Evolutionary conservation across 2,888 invertebrate genomes (phyloP).

Genomic region (Lepidocyrtinus sp.): DNA sequence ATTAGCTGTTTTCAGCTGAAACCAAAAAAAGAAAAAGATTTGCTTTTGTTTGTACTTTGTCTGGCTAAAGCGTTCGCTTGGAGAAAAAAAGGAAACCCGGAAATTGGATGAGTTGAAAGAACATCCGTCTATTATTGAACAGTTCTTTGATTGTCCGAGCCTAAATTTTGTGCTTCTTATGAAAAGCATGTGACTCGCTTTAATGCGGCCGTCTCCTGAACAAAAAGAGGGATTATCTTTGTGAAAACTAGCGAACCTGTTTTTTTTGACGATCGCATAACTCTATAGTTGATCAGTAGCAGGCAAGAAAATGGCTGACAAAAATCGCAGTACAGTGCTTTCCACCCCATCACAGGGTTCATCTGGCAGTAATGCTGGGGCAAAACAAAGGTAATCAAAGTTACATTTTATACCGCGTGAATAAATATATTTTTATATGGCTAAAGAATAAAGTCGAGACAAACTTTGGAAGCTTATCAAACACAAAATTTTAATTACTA

Average conservation of each 20-base stretch:
- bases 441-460: neutral
- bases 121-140: conserved; percentile 20
- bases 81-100: neutral
- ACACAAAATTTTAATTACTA: neutral
- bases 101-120: conserved; percentile 10
- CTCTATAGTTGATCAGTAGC: neutral
- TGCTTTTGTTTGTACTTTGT: neutral
- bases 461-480: neutral
- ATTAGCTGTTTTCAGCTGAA: conserved; percentile 2
- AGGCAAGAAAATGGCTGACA: conserved; percentile 42
- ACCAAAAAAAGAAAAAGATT: conserved; percentile 4
- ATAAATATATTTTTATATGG: neutral
- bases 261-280: neutral
- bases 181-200: conserved; percentile 8
- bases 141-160: conserved; percentile 10
- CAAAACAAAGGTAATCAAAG: conserved; percentile 12
- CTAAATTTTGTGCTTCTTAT: conserved; percentile 1
- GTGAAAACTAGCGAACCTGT: neutral
- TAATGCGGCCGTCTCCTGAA: neutral
- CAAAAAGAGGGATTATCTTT: neutral
- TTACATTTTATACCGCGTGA: neutral
- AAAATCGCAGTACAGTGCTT: conserved; percentile 40
- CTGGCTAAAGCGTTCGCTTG: too few species aligned
- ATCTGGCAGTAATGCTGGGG: conserved; percentile 27
- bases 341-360: conserved; percentile 25